Percentiles rank a stretch among this genome's conserved stretches.
Evolutionary conservation across 1,140 invertebrate genomes (phyloP).

Genomic region (Drosophila malerkotliana): DNA sequence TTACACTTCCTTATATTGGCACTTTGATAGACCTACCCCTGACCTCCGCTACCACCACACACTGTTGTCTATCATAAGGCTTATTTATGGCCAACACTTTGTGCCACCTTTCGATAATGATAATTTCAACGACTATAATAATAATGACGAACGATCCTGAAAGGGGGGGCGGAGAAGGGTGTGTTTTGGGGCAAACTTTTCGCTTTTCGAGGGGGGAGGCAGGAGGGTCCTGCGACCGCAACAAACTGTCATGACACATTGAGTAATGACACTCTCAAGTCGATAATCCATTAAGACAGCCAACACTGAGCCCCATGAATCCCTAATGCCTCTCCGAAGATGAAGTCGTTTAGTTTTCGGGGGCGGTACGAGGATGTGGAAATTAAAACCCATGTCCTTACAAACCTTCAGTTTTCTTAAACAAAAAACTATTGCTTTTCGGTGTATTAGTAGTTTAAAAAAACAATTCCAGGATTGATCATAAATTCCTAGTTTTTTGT

Average conservation of each 20-base stretch:
- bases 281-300: constrained; percentile 58
- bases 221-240: background rate
- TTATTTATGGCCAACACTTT: constrained; percentile 65
- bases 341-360: background rate
- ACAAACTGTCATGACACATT: constrained; percentile 61
- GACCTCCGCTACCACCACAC: constrained; percentile 34
- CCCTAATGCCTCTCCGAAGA: constrained; percentile 25
- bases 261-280: constrained; percentile 66
- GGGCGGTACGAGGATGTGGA: constrained; percentile 1
- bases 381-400: constrained; percentile 10
- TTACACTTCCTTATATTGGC: constrained; percentile 40
- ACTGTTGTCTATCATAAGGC: constrained; percentile 62
- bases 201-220: background rate
- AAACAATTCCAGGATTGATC: constrained; percentile 1
- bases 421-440: background rate
- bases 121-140: constrained; percentile 19
- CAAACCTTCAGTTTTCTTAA: constrained; percentile 2
- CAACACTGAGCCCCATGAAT: constrained; percentile 52
- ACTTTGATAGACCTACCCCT: constrained; percentile 51
- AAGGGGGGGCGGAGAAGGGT: background rate
- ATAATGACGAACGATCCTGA: constrained; percentile 33
- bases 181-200: background rate
- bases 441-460: background rate
- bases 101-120: constrained; percentile 33
- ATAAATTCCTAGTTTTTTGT: constrained; percentile 15